phyloP scores from a whole-genome alignment of 2,113 vertebrate genomes.

The Rostratula benghalensis region DNA sequence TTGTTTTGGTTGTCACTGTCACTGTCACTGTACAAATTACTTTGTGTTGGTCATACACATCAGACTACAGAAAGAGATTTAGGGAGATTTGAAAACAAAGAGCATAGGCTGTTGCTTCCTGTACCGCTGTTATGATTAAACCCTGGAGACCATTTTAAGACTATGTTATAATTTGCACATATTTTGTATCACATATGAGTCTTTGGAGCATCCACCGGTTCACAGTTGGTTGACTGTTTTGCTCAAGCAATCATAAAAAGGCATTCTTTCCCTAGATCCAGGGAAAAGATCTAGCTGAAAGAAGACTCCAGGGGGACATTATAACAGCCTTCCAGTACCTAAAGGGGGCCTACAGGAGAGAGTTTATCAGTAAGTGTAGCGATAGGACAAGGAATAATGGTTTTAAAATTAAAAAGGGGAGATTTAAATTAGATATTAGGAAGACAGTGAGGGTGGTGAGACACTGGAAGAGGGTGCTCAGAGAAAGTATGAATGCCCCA shows the following conservation, averaged over 20 bases:
- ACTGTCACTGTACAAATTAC: background rate
- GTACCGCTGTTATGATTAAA: conserved; percentile 10
- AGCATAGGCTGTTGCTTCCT: background rate
- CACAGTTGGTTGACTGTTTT: conserved; percentile 15
- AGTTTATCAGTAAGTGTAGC: background rate
- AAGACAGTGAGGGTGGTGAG: background rate
- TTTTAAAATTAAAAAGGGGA: background rate
- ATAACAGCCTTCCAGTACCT: background rate
- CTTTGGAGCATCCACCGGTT: background rate
- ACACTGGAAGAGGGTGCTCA: background rate
- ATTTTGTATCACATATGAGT: conserved; percentile 12
- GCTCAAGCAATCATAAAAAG: background rate
- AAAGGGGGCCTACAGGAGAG: background rate
- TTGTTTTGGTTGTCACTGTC: background rate
- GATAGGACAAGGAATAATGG: background rate
- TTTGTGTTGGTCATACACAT: background rate
- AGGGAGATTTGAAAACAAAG: background rate
- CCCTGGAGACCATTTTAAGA: conserved; percentile 37
- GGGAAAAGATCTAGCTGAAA: background rate
- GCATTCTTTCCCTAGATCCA: background rate
- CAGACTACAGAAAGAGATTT: background rate
- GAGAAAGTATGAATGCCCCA: background rate
- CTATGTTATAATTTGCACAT: conserved; percentile 27
- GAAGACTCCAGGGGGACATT: background rate
- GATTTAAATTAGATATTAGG: background rate